Evolutionary conservation across 1,140 invertebrate species (phyloP), one percentile per base, ranked within the genome.

Genomic region (Bombus pyrosoma): DNA sequence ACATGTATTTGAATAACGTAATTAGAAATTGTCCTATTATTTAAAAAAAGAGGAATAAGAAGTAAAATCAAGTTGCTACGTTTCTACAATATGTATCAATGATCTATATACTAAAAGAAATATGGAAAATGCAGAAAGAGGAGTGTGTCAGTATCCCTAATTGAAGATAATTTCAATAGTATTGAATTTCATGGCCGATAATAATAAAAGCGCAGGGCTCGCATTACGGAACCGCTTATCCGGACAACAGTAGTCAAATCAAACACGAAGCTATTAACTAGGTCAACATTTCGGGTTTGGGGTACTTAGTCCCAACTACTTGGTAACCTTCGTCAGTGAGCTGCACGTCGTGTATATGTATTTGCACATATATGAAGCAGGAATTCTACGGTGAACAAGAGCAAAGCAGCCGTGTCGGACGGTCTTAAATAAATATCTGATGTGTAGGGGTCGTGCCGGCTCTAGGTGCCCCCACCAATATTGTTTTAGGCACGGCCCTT

Each of bases 211-310:
- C 72, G 77, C 47, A 71, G 74, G 71, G 83, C 80, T 91, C 87
- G 87, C 89, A 84, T 89, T 92, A 91, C 87, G 82, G 88, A 81
- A 85, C 80, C 82, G 87, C 90, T 90, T 92, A 92, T 86, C 85
- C 83, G 89, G 90, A 92, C 90, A 91, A 92, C 92, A 93, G 93
- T 93, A 93, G 92, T 93, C 93, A 93, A 93, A 93, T 93, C 92
- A 93, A 93, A 93, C 92, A 93, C 71, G 86, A 86, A 81, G 93
- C 93, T 93, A 93, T 93, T 93, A 93, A 93, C 93, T 93, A 87
- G 91, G 91, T 93, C 92, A 93, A 93, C 93, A 93, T 89, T 90
- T 88, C 74, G 85, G 83, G 91, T 86, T 87, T 87, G 74, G 85
- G 86, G 89, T 92, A 92, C 91, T 92, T 92, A 92, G 86, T 86